Evolutionary conservation across 1,140 invertebrate species (phyloP).

Genomic region (Orchestia grillus): DNA sequence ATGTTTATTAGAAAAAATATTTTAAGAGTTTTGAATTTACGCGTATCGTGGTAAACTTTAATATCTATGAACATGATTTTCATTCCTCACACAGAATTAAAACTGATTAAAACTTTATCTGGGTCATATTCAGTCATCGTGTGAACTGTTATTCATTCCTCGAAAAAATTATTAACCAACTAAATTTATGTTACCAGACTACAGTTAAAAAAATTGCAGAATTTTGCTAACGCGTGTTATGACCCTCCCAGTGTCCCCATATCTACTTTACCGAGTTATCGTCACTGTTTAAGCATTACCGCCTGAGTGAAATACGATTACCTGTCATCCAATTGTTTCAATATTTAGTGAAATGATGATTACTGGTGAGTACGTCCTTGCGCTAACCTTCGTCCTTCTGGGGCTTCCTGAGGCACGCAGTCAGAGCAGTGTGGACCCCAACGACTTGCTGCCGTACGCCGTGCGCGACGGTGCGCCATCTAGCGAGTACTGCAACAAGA

Average conservation of each 20-base stretch:
- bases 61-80: no score
- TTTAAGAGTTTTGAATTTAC: no score
- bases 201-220: background rate
- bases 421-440: background rate
- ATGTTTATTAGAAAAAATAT: no score
- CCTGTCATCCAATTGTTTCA: background rate
- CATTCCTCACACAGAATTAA: no score
- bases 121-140: no score
- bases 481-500: conserved; percentile 20
- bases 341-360: background rate
- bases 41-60: no score
- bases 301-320: background rate
- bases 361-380: background rate
- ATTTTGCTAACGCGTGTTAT: background rate
- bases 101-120: no score
- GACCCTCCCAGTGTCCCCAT: background rate
- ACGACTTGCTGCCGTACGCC: background rate
- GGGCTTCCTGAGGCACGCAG: background rate
- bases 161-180: no score
- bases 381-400: background rate
- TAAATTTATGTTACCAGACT: no score
- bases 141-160: no score
- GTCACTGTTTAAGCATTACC: no score
- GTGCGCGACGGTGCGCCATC: background rate
- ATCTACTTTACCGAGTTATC: background rate